Conservation (phyloP, 2,113 vertebrate species). For the Pygoscelis adeliae region DNA sequence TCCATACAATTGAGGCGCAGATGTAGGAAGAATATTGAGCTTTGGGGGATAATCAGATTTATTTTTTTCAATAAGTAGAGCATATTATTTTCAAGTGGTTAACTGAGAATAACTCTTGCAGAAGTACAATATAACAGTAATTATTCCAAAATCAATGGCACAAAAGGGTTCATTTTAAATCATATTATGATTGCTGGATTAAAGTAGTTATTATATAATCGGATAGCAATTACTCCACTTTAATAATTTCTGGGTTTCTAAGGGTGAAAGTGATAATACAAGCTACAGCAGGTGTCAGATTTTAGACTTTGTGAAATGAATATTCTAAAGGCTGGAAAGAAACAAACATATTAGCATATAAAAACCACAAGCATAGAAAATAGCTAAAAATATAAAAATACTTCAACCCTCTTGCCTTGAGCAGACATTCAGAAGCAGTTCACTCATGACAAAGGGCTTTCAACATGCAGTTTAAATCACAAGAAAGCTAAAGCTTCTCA, state of each 20-base stretch:
- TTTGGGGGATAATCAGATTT: constrained; percentile 48
- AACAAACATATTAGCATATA: constrained; percentile 65
- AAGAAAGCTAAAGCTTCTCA: not conserved
- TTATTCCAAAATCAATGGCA: constrained; percentile 64
- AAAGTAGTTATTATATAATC: constrained; percentile 46
- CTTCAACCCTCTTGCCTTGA: not conserved
- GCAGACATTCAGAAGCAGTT: not conserved
- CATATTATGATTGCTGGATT: constrained; percentile 61
- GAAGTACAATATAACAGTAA: constrained; percentile 61
- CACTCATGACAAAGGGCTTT: not conserved
- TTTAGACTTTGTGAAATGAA: constrained; percentile 30
- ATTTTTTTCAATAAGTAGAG: constrained; percentile 50
- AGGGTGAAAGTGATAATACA: constrained; percentile 48
- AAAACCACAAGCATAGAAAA: constrained; percentile 11
- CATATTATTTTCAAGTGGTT: constrained; percentile 62
- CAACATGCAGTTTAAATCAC: fast-evolving
- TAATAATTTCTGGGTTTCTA: constrained; percentile 59
- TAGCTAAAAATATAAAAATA: constrained; percentile 8
- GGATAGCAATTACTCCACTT: constrained; percentile 58
- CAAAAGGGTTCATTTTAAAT: constrained; percentile 66
- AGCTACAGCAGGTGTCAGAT: constrained; percentile 38
- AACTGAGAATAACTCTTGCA: constrained; percentile 59
- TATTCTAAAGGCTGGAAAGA: constrained; percentile 18
- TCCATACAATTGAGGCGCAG: constrained; percentile 16
- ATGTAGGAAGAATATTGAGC: constrained; percentile 31